A percentile compares a stretch with the other conserved stretches of the same genome.
Evolutionary conservation across 1,140 invertebrate species (phyloP).

Genomic region (Temnothorax longispinosus): DNA sequence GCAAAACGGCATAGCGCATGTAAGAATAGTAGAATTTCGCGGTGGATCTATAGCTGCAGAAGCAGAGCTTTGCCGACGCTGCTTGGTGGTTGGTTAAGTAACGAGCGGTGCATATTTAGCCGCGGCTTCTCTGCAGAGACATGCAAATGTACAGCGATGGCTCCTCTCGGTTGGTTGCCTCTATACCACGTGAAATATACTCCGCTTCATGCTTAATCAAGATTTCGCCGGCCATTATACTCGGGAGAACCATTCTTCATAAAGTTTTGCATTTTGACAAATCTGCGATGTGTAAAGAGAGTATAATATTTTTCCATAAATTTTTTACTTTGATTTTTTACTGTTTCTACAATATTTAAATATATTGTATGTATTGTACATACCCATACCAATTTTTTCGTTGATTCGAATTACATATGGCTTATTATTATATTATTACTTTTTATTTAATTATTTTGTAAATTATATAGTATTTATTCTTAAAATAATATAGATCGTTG

Average conservation of each 20-base stretch:
- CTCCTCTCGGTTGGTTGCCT: conserved; percentile 67
- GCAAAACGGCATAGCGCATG: conserved; percentile 42
- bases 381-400: background rate
- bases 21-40: conserved; percentile 64
- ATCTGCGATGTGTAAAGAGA: conserved; percentile 38
- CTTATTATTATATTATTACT: background rate
- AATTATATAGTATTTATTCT: background rate
- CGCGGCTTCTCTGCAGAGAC: conserved; percentile 68
- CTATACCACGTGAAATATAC: conserved; percentile 65
- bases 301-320: conserved; percentile 19
- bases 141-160: conserved; percentile 71
- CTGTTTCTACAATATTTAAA: background rate
- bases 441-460: conserved; percentile 2
- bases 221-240: conserved; percentile 67
- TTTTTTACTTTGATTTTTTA: background rate
- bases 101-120: conserved; percentile 71
- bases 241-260: conserved; percentile 53
- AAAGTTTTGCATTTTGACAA: conserved; percentile 48
- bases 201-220: conserved; percentile 71
- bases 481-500: background rate
- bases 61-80: conserved; percentile 60
- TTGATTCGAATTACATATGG: background rate
- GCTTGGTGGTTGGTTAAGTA: conserved; percentile 70
- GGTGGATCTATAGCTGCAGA: conserved; percentile 47
- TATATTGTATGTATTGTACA: background rate